phyloP scores from a whole-genome alignment of 1,140 invertebrate genomes.

The Phortica variegata region DNA sequence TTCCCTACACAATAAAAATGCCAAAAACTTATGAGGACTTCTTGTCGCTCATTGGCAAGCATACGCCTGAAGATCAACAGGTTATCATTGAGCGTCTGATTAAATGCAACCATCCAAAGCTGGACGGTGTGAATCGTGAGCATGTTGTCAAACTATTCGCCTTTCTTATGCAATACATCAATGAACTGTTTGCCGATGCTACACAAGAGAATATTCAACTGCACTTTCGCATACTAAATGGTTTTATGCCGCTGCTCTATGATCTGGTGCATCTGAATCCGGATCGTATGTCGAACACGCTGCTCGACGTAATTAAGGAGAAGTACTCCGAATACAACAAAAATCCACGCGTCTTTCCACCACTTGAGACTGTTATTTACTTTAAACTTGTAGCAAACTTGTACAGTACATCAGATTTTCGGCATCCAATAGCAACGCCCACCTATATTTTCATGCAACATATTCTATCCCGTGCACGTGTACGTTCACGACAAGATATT shows the following conservation, averaged over 20 bases:
- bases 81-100: constrained; percentile 77
- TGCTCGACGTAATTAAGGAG: constrained; percentile 71
- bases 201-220: constrained; percentile 58
- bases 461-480: constrained; percentile 67
- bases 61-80: constrained; percentile 68
- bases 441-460: constrained; percentile 80
- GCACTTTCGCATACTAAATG: constrained; percentile 65
- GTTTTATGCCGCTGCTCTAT: constrained; percentile 70
- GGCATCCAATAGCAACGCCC: constrained; percentile 83
- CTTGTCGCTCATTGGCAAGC: constrained; percentile 64
- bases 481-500: constrained; percentile 68
- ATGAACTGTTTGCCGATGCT: constrained; percentile 63
- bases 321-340: constrained; percentile 70
- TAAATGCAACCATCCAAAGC: constrained; percentile 79
- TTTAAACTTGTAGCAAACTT: constrained; percentile 76
- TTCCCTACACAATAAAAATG: constrained; percentile 71
- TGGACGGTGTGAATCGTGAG: constrained; percentile 74
- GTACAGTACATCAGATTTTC: constrained; percentile 86
- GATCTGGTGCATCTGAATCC: constrained; percentile 72
- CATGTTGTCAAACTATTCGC: constrained; percentile 72
- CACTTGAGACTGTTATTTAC: constrained; percentile 73
- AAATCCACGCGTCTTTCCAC: constrained; percentile 66
- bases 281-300: constrained; percentile 64
- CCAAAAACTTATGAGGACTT: constrained; percentile 70
- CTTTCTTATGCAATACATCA: constrained; percentile 73